These are phyloP conservation scores for Gadus macrocephalus DNA, from an alignment of 2,113 vertebrate species.

Conservation along the genomic window DNA sequence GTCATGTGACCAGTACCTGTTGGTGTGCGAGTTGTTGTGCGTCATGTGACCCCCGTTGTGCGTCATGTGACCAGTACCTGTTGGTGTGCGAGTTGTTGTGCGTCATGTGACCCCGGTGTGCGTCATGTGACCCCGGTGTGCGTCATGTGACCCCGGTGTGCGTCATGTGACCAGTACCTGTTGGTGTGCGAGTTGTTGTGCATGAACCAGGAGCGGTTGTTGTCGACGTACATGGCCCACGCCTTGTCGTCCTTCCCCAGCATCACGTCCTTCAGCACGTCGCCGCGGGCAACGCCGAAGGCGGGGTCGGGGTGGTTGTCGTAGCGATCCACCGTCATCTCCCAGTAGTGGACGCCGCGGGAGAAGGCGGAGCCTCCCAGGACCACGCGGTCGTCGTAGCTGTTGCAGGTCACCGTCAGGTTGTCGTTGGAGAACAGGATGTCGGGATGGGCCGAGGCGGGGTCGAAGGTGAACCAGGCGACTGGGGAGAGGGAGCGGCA, in stretches of 20 bases:
- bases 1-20: conserved; percentile 76
- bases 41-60: too few relatives aligned
- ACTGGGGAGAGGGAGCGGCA: conserved; percentile 63
- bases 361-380: conserved; percentile 91
- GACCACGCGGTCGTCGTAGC: conserved; percentile 96
- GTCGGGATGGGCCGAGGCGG: conserved; percentile 88
- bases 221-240: conserved; percentile 99
- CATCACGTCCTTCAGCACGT: conserved; percentile 96
- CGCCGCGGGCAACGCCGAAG: conserved; percentile 86
- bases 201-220: conserved; percentile 99
- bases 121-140: too few relatives aligned
- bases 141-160: too few relatives aligned
- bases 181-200: conserved; percentile 99
- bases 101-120: too few relatives aligned
- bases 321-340: conserved; percentile 92
- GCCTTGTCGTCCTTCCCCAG: conserved; percentile 98
- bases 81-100: too few relatives aligned
- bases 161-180: conserved; percentile 72
- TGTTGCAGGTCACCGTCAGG: conserved; percentile 96
- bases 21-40: conserved; percentile 98
- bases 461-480: conserved; percentile 96
- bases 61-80: background rate
- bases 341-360: conserved; percentile 97
- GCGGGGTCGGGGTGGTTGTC: conserved; percentile 98
- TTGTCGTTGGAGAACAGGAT: conserved; percentile 98